Evolutionary conservation across 2,888 invertebrate genomes (phyloP).

Genomic region (Blomia tropicalis): DNA sequence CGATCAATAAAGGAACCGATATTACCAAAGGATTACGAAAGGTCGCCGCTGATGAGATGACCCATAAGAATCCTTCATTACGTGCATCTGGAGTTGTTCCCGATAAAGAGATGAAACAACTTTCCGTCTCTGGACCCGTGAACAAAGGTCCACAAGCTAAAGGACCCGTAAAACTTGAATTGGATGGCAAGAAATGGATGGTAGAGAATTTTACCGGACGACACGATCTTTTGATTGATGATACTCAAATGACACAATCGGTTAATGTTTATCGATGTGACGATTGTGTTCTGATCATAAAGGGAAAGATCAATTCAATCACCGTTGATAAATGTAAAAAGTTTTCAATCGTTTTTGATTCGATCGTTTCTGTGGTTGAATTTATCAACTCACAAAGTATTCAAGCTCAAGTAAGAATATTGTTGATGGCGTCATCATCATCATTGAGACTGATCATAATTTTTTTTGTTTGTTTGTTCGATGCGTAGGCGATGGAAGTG

Average conservation of each 20-base stretch:
- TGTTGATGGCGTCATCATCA: no score
- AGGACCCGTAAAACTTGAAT: constrained; percentile 57
- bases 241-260: constrained; percentile 93
- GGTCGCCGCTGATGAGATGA: constrained; percentile 89
- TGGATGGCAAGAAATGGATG: constrained; percentile 94
- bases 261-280: constrained; percentile 89
- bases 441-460: not conserved
- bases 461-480: not conserved
- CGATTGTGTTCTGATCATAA: constrained; percentile 68
- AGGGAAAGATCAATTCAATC: constrained; percentile 79
- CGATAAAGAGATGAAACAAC: constrained; percentile 47
- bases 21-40: constrained; percentile 55
- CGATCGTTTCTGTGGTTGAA: constrained; percentile 81
- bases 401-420: constrained; percentile 71
- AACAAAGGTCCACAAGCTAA: not conserved
- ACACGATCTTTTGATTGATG: constrained; percentile 58
- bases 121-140: constrained; percentile 38
- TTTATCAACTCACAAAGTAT: constrained; percentile 97
- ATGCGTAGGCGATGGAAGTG: constrained; percentile 63
- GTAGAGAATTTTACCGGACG: constrained; percentile 85
- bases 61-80: constrained; percentile 86
- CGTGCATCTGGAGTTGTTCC: constrained; percentile 40
- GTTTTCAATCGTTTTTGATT: constrained; percentile 83
- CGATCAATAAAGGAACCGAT: constrained; percentile 78
- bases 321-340: constrained; percentile 78